Conservation (phyloP, 2,113 vertebrate species). For the Proterorhinus semilunaris region DNA sequence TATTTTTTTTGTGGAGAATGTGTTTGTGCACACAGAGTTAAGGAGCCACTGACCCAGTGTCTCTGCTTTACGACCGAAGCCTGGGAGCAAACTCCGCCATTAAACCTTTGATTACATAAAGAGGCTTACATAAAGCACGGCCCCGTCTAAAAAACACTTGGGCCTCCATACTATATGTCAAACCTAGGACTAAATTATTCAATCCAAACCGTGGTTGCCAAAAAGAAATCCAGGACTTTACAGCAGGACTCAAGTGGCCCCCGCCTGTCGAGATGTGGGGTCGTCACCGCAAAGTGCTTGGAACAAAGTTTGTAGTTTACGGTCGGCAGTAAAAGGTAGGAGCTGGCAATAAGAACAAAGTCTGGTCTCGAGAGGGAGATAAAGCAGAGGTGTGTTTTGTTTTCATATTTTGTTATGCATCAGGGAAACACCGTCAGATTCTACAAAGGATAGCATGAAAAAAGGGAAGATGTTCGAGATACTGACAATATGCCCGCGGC, state of each 20-base stretch:
- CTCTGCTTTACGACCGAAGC: conserved; percentile 20
- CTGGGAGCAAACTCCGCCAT: conserved; percentile 42
- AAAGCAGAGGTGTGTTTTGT: conserved; percentile 45
- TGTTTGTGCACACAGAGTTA: not conserved
- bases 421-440: conserved; percentile 11
- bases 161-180: conserved; percentile 49
- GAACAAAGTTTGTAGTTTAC: conserved; percentile 57
- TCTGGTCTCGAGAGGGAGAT: conserved; percentile 23
- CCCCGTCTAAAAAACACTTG: conserved; percentile 65
- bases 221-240: conserved; percentile 53
- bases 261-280: conserved; percentile 55
- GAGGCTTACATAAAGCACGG: conserved; percentile 65
- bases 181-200: conserved; percentile 62
- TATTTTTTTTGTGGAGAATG: not conserved
- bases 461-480: not conserved
- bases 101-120: conserved; percentile 69
- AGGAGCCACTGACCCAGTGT: conserved; percentile 11
- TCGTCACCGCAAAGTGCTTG: conserved; percentile 49
- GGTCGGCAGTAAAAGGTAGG: conserved; percentile 41
- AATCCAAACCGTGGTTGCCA: conserved; percentile 40
- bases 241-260: conserved; percentile 46
- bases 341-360: conserved; percentile 39
- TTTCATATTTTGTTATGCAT: conserved; percentile 38
- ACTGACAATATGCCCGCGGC: not conserved
- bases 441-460: conserved; percentile 9